Percentiles rank a stretch among this genome's conserved stretches.
Conservation (phyloP, 2,888 invertebrate genomes). For the Cephus runcator region DNA sequence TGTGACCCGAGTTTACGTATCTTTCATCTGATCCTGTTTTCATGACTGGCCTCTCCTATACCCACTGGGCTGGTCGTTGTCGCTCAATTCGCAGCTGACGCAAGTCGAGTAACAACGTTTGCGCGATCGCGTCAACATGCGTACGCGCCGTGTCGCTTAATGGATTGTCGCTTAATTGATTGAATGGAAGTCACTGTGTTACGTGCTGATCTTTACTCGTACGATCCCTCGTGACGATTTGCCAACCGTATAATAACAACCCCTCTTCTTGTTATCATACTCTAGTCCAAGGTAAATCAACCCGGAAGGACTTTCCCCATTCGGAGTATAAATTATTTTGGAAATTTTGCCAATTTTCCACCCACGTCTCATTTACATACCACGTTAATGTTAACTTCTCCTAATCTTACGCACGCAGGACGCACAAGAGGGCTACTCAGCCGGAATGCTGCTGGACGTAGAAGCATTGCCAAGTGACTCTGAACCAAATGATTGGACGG, state of each 20-base stretch:
- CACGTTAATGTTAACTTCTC: background rate
- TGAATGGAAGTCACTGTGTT: background rate
- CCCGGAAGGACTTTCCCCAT: background rate
- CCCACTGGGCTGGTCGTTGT: background rate
- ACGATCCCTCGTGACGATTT: background rate
- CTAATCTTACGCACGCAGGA: background rate
- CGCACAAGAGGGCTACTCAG: background rate
- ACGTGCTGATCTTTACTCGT: background rate
- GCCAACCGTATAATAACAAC: background rate
- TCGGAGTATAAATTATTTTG: background rate
- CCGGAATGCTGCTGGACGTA: background rate
- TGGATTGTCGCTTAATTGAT: slow-evolving; percentile 47
- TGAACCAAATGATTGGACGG: background rate
- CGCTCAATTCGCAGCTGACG: slow-evolving; percentile 30
- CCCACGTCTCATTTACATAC: background rate
- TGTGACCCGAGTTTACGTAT: background rate
- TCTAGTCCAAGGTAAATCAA: background rate
- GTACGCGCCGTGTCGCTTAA: slow-evolving; percentile 34
- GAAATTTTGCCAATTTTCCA: background rate
- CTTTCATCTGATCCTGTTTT: background rate
- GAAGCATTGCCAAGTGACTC: background rate
- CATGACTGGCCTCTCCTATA: background rate
- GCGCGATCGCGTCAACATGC: slow-evolving; percentile 35
- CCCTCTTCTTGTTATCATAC: background rate
- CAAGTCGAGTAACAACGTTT: slow-evolving; percentile 44